Evolutionary conservation across 2,113 vertebrate species (phyloP), one percentile per base, ranked within the genome.

Genomic region (Sinocyclocheilus rhinocerous): DNA sequence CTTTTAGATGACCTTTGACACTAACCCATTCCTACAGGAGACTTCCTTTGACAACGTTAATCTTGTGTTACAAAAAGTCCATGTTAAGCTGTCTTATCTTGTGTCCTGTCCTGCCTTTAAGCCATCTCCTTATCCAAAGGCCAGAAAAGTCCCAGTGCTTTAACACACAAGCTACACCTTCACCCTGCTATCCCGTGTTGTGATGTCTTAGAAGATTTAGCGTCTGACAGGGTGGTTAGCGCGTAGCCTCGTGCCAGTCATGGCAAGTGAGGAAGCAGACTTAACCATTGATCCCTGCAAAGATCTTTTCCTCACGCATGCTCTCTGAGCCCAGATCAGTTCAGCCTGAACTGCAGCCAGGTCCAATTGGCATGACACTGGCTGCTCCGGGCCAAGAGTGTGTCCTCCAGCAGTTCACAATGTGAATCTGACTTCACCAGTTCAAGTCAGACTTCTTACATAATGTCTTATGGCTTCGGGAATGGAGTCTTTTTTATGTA

Each of bases 201-300:
- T 79, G 42, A 69, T 29, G 84, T 52, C 77, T 63, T 88, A 83
- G 61, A 50, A 67, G 87, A 86, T 83, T 88, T 79, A 72, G 52
- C 10, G 65, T 36, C 73, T 88, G 73, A 69, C 36, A 22, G 59
- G 63, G 61, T 52, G 33, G 84, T 86, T 72, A 85, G 87, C 36
- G 15, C 10, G 11, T 83, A 57, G 72, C 63, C 69, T 50, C 20
- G 50, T 86, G 67, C 26, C 77, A 63, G 22, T 73, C 65, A 24
- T 76, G 29, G 52, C 69, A 73, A n/a, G 26, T 78, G 39, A 63
- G 48, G 42, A 85, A 45, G 48, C 73, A 86, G 48, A 70, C 81
- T 83, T 70, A 82, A 63, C 36, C 57, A 33, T 26, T 86, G 55
- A 88, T 88, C 76, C 75, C 81, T 81, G 48, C 59, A 67, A 81